Evolutionary conservation across 2,888 invertebrate species (phyloP), one percentile per base, ranked within the genome.

Genomic region (Ametastegia equiseti): DNA sequence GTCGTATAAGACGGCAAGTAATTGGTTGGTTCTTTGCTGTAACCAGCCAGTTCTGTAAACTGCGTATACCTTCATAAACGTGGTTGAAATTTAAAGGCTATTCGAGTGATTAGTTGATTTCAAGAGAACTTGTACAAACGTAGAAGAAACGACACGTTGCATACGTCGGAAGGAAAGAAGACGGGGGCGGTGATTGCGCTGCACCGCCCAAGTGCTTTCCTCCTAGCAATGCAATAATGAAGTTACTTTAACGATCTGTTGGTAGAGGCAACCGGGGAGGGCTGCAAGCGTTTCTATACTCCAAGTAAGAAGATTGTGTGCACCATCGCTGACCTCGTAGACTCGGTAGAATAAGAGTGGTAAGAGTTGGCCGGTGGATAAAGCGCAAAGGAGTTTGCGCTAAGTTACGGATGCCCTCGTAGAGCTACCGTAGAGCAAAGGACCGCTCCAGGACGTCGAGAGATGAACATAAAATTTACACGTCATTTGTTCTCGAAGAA

Each of bases 241-340:
- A 78, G 60, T 78, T 78, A 78, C 63, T 63, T 42, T 78, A 78
- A 78, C 78, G 78, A 78, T 78, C 78, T 63, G 63, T 78, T 63
- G 78, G 60, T 78, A 78, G 42, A 57, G 15, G 27, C 78, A 60
- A 57, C 54, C 78, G 42, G 78, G n/a, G n/a, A n/a, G n/a, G n/a
- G 45, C 63, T 42, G 45, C 42, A 63, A 57, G 42, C 57, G 60
- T 60, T 57, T 42, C 60, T 42, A 19, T 36, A 54, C 23, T 42
- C 50, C 11, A 50, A 19, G 4, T 5, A 75, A 75, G 54, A 30
- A 33, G 9, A n/a, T n/a, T n/a, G n/a, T n/a, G 75, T 75, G n/a
- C 50, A 54, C 36, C 50, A 23, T 7, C 19, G 36, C 19, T 75
- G 54, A 54, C 54, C 33, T 54, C 36, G 75, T 47, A 54, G 19